A percentile compares a stretch with the other conserved stretches of the same genome.
These are phyloP conservation scores for Nebria ingens DNA, from an alignment of 1,140 invertebrate genomes.

Conservation along the genomic window DNA sequence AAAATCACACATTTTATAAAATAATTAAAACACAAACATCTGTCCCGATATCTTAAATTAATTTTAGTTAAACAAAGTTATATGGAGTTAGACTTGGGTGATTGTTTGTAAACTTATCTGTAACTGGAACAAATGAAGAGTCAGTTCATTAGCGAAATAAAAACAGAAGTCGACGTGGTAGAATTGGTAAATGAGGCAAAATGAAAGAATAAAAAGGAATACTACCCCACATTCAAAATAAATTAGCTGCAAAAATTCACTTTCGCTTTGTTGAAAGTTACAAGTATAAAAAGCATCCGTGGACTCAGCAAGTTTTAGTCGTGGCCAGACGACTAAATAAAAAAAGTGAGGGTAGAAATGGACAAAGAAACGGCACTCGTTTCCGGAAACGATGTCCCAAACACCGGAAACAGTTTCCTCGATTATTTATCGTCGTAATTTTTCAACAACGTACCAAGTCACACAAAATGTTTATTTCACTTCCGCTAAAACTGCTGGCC, in stretches of 20 bases:
- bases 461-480: conserved; percentile 1
- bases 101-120: too few species aligned
- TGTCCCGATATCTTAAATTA: too few species aligned
- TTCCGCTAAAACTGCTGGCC: too few species aligned
- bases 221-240: conserved; percentile 8
- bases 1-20: too few species aligned
- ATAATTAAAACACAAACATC: too few species aligned
- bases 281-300: not conserved
- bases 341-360: conserved; percentile 6
- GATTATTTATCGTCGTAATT: conserved; percentile 9
- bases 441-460: conserved; percentile 1
- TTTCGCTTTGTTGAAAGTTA: conserved; percentile 8
- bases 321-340: not conserved
- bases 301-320: not conserved
- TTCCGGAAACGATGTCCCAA: conserved; percentile 7
- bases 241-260: conserved; percentile 7
- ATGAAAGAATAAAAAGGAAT: too few species aligned
- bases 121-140: too few species aligned
- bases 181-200: too few species aligned
- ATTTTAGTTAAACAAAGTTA: too few species aligned
- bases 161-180: too few species aligned
- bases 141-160: too few species aligned
- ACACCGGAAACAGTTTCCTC: conserved; percentile 4
- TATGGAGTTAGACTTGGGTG: too few species aligned
- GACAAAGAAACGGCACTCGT: conserved; percentile 2